A percentile compares a stretch with the other conserved stretches of the same genome.
Evolutionary conservation across 2,113 vertebrate genomes (phyloP).

Genomic region (Diphyllodes magnificus): DNA sequence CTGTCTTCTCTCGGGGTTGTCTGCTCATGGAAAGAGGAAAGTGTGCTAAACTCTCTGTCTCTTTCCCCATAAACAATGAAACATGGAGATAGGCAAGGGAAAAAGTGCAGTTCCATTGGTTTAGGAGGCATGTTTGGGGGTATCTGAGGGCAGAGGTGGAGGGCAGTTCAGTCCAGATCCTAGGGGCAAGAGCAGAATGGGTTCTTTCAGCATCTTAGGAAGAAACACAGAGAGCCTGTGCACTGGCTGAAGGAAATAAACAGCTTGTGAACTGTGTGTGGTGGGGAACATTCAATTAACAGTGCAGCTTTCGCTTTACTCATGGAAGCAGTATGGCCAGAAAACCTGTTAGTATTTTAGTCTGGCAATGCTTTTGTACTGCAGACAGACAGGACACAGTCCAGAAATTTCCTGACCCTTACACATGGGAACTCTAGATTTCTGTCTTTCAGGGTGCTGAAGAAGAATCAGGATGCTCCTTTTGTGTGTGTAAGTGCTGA

Average conservation of each 20-base stretch:
- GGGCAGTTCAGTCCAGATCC: background rate
- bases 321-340: background rate
- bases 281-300: background rate
- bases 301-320: background rate
- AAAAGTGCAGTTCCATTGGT: background rate
- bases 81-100: background rate
- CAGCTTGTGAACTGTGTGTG: background rate
- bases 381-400: background rate
- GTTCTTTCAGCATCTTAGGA: background rate
- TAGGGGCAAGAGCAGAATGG: background rate
- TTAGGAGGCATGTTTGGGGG: background rate
- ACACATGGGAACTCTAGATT: background rate
- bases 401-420: background rate
- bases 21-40: background rate
- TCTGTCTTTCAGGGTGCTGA: background rate
- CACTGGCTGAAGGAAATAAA: background rate
- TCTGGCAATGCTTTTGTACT: background rate
- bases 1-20: background rate
- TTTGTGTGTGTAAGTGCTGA: background rate
- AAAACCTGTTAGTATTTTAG: background rate
- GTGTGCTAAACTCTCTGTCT: background rate
- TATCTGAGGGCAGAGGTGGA: background rate
- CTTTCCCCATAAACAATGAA: background rate
- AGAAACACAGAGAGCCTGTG: background rate
- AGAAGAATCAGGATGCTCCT: background rate